Evolutionary conservation across 2,888 invertebrate species (phyloP).

Genomic region (Rhaphigaster nebulosa): DNA sequence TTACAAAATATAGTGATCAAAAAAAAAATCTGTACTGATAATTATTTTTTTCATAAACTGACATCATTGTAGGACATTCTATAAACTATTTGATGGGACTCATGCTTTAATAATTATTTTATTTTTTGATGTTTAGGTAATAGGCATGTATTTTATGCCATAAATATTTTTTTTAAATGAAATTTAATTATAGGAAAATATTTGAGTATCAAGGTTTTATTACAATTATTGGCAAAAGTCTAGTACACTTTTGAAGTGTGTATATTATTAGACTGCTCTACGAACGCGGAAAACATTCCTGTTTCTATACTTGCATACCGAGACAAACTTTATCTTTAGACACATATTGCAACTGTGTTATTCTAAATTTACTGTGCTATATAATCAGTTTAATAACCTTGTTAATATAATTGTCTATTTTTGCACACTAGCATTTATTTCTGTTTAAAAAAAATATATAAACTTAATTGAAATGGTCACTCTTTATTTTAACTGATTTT

Average conservation of each 20-base stretch:
- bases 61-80: too few relatives aligned
- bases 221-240: background rate
- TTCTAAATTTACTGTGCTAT: background rate
- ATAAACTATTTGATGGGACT: too few relatives aligned
- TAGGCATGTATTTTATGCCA: background rate
- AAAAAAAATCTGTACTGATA: too few relatives aligned
- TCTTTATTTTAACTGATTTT: background rate
- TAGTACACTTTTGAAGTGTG: background rate
- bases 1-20: too few relatives aligned
- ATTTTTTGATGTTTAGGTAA: background rate
- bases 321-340: background rate
- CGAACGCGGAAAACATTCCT: constrained; percentile 24
- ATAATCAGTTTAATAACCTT: too few relatives aligned
- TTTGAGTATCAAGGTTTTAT: background rate
- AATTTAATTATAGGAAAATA: background rate
- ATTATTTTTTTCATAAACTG: too few relatives aligned
- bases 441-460: too few relatives aligned
- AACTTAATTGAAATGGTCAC: too few relatives aligned
- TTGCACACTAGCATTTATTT: too few relatives aligned
- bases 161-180: background rate
- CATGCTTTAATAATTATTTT: too few relatives aligned
- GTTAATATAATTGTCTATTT: too few relatives aligned
- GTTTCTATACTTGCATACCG: background rate
- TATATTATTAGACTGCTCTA: background rate
- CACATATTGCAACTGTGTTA: background rate